phyloP scores from a whole-genome alignment of 2,888 invertebrate species.

The Conomelus anceps region DNA sequence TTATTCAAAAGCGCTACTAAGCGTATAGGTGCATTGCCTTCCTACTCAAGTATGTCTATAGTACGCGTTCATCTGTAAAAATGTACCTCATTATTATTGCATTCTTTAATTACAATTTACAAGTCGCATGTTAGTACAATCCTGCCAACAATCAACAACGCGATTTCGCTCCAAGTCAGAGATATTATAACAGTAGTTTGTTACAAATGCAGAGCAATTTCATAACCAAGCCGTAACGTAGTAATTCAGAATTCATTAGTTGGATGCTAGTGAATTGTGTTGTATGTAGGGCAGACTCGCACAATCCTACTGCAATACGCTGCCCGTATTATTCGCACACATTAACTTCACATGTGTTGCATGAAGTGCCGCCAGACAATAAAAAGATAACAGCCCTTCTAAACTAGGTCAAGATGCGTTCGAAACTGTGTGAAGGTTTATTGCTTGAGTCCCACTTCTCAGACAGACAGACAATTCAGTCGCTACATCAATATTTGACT shows the following conservation, averaged over 20 bases:
- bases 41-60: no score
- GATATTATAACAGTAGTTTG: not conserved
- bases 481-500: not conserved
- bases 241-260: not conserved
- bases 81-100: no score
- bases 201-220: not conserved
- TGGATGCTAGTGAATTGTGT: not conserved
- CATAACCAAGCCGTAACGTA: not conserved
- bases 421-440: not conserved
- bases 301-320: no score
- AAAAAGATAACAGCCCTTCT: not conserved
- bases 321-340: not conserved
- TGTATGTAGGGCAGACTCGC: not conserved
- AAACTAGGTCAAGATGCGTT: not conserved
- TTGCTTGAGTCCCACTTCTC: not conserved
- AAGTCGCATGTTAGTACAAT: no score
- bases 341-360: no score
- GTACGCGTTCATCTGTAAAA: no score
- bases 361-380: not conserved
- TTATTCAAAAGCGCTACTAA: no score
- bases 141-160: no score
- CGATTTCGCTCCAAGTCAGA: no score
- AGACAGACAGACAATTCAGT: not conserved
- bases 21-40: no score
- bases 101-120: no score